Evolutionary conservation across 1,140 invertebrate genomes (phyloP).

Genomic region (Hesperophylax magnus): DNA sequence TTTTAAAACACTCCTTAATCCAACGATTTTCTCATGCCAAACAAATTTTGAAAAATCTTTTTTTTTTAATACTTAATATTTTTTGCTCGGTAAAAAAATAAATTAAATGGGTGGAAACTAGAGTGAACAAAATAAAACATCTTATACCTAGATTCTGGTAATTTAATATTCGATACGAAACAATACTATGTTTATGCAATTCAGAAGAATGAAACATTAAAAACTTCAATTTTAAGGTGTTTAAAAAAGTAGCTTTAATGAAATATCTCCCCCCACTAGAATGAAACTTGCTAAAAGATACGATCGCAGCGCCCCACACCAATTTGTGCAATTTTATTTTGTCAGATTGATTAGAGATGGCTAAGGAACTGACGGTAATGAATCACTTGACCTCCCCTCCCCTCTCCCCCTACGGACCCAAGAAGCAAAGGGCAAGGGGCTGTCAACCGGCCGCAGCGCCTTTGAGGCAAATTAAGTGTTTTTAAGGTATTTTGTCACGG

Average conservation of each 20-base stretch:
- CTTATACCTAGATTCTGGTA: too few relatives aligned
- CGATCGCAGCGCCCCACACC: not conserved
- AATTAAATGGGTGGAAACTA: too few relatives aligned
- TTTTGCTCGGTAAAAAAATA: too few relatives aligned
- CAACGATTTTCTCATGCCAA: too few relatives aligned
- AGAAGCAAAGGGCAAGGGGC: not conserved
- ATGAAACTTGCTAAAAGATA: not conserved
- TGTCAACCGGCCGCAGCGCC: not conserved
- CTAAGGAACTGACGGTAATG: conserved; percentile 14
- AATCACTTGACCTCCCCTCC: conserved; percentile 6
- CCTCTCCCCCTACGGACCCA: not conserved
- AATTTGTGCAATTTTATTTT: conserved; percentile 12
- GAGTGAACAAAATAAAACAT: too few relatives aligned
- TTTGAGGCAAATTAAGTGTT: not conserved
- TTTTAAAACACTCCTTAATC: too few relatives aligned
- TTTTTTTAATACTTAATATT: too few relatives aligned
- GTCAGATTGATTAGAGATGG: not conserved
- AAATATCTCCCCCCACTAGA: not conserved
- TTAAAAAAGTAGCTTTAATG: not conserved
- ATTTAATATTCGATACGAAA: too few relatives aligned
- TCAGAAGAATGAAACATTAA: too few relatives aligned
- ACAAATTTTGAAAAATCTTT: too few relatives aligned
- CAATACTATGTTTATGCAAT: too few relatives aligned
- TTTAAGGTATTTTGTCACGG: not conserved
- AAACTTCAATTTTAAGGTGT: too few relatives aligned